Evolutionary conservation across 2,113 vertebrate species (phyloP), one percentile per base, ranked within the genome.

Genomic region (Scomber japonicus): DNA sequence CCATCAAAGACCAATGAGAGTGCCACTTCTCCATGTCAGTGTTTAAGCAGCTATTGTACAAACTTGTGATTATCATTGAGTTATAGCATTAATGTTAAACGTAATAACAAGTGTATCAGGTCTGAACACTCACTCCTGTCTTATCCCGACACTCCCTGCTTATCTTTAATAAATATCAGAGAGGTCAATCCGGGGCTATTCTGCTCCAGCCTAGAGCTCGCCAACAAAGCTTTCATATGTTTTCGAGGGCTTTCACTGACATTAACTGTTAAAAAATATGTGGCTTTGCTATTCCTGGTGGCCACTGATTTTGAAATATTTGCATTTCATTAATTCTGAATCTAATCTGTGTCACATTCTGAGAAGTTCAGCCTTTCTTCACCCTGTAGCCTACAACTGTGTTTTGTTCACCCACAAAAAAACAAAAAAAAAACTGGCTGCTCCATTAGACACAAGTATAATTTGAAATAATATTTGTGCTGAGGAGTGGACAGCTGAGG

Each of bases 401-500:
- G 89, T 5, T 84, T 87, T 88, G 85, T 48, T 78, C 53, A 30
- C 70, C 82, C 63, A 76, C 24, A 27, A 27, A 27, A 27, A 27
- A 2, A 27, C 21, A 27, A 27, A 27, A 27, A 2, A 27, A 27
- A 27, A 27, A 27, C 59, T 55, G 57, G 44, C 70, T 84, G 69
- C 73, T 70, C 11, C 73, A 89, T 78, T 76, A 80, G 82, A 78
- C 81, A 73, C 75, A 83, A 69, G 81, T 78, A 91, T 87, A 60
- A 89, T 88, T 80, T 65, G n/a, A 69, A 83, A 70, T 83, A 85
- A 57, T 84, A 61, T 78, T 74, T 93, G 84, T 89, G 94, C 94
- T 92, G 95, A 94, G 80, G 85, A 69, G 78, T 70, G 75, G 83
- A 85, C 87, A 78, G 78, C 72, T 56, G 94, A 92, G 89, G 91